These are phyloP conservation scores for Indicator maculatus DNA, from an alignment of 2,113 vertebrate species.

Conservation along the genomic window DNA sequence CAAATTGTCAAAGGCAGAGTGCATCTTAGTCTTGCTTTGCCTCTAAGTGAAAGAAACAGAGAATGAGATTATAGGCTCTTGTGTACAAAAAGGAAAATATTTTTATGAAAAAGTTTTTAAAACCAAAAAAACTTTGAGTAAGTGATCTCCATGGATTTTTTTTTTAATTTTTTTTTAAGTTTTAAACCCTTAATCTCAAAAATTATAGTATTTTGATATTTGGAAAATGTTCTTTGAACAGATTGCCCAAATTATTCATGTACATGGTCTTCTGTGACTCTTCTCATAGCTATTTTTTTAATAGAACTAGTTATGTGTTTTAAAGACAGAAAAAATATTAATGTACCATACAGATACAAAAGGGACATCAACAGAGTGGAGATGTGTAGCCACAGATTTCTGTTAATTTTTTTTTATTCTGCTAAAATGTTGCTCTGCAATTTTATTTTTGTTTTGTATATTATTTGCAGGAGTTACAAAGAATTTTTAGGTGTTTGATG, in stretches of 20 bases:
- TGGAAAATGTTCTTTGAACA: slow-evolving; percentile 7
- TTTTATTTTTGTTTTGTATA: neutral
- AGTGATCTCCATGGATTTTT: neutral
- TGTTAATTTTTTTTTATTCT: neutral
- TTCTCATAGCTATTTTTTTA: neutral
- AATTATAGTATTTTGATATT: neutral
- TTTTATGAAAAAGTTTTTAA: neutral
- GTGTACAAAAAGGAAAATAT: neutral
- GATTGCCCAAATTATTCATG: neutral
- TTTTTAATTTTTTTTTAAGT: neutral
- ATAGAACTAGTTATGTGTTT: neutral
- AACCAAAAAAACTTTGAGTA: neutral
- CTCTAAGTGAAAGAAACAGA: neutral
- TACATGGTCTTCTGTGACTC: neutral
- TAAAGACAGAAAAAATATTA: neutral
- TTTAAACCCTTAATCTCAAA: neutral
- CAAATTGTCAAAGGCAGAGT: neutral
- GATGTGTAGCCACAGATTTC: neutral
- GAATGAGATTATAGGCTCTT: neutral
- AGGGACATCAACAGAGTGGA: neutral
- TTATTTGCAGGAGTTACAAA: neutral
- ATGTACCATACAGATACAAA: neutral
- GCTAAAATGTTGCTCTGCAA: neutral
- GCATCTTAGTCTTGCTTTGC: slow-evolving; percentile 10
- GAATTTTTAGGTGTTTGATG: neutral